These are phyloP conservation scores for Nemoura dubitans DNA, from an alignment of 2,888 invertebrate species.

Conservation along the genomic window DNA sequence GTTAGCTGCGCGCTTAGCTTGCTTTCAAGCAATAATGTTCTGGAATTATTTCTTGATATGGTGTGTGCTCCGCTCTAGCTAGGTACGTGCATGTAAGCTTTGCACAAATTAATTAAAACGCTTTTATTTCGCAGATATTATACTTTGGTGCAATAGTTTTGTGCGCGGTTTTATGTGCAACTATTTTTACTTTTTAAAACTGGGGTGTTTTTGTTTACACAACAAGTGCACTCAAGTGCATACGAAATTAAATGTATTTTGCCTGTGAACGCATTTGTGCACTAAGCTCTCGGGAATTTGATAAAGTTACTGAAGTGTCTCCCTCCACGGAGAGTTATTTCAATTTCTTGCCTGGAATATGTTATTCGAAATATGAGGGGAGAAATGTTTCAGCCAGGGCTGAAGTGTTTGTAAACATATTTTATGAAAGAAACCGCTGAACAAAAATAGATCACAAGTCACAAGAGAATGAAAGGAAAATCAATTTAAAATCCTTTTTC, in stretches of 20 bases:
- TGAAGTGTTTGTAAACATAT: background rate
- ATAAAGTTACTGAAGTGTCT: background rate
- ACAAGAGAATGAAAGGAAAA: background rate
- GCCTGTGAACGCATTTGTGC: background rate
- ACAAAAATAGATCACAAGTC: background rate
- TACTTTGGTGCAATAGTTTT: background rate
- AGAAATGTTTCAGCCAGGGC: background rate
- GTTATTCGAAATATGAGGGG: background rate
- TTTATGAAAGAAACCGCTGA: background rate
- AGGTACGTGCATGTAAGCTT: background rate
- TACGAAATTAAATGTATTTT: background rate
- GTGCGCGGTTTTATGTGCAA: no score
- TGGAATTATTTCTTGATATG: background rate
- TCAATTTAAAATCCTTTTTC: background rate
- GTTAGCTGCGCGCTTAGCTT: background rate
- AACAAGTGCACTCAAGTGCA: background rate
- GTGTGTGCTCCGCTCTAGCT: no score
- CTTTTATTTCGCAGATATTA: background rate
- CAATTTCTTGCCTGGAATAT: background rate
- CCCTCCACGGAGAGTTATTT: background rate
- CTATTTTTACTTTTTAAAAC: background rate
- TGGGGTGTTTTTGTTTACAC: background rate
- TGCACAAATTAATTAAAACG: background rate
- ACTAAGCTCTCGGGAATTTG: background rate
- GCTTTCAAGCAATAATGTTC: no score